Conservation (phyloP, 53 echinoderm and acorn worm species). For the Arbacia lixula region DNA sequence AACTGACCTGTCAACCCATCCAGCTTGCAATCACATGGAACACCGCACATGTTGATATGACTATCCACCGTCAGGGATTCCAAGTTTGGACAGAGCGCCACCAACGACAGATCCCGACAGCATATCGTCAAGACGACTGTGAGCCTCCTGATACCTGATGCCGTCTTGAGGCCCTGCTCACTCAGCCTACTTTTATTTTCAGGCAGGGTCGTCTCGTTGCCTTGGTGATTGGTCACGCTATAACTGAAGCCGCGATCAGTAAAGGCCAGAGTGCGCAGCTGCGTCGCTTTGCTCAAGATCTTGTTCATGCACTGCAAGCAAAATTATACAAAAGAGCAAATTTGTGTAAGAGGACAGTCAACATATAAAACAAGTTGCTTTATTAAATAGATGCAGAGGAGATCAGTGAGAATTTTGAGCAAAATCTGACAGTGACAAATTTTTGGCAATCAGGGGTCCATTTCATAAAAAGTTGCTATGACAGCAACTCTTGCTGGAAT, state of each 20-base stretch:
- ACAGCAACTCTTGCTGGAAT: no score
- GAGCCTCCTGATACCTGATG: neutral
- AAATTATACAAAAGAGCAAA: neutral
- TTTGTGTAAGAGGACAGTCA: no score
- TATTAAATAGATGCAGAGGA: no score
- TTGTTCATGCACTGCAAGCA: neutral
- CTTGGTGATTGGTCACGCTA: neutral
- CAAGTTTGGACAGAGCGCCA: neutral
- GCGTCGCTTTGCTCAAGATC: neutral
- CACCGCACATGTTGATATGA: neutral
- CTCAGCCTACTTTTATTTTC: no score
- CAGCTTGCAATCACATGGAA: no score
- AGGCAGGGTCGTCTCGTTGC: neutral
- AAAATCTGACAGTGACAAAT: no score
- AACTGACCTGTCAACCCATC: no score
- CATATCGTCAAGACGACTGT: neutral
- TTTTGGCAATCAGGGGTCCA: no score
- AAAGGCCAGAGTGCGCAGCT: neutral
- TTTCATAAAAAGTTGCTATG: no score
- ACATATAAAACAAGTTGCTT: no score
- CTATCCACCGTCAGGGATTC: neutral
- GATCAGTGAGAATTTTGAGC: no score
- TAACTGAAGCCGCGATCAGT: slow-evolving; percentile 13
- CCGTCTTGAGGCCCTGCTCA: neutral
- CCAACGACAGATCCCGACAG: neutral